Conservation (phyloP, 2,888 invertebrate genomes). For the Lasioglossum calceatum region DNA sequence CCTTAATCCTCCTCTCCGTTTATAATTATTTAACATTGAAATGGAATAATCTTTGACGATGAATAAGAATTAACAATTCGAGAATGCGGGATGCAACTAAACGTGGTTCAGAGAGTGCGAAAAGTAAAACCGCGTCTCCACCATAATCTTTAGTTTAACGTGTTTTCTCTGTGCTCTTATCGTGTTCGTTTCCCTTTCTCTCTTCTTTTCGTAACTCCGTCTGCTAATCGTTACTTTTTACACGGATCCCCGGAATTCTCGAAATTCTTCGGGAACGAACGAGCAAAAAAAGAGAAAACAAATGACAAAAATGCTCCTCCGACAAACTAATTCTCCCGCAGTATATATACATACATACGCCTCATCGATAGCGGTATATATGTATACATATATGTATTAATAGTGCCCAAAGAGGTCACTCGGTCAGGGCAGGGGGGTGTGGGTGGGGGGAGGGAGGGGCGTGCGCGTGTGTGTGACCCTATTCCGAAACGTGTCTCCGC, state of each 20-base stretch:
- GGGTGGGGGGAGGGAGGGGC: background rate
- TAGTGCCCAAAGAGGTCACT: constrained; percentile 67
- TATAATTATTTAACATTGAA: constrained; percentile 84
- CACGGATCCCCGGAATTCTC: background rate
- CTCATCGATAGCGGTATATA: background rate
- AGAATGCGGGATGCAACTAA: constrained; percentile 81
- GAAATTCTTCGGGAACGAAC: background rate
- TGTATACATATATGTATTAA: constrained; percentile 59
- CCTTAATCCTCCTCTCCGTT: constrained; percentile 24
- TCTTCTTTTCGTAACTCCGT: background rate
- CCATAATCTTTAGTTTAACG: background rate
- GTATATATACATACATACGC: constrained; percentile 48
- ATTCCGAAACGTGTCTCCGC: background rate
- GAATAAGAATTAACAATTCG: constrained; percentile 83
- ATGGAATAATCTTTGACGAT: constrained; percentile 83
- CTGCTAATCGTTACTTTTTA: background rate
- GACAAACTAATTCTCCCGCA: background rate
- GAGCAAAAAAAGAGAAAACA: background rate
- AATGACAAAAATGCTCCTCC: background rate
- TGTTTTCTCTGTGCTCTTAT: background rate
- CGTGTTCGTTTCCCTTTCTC: background rate
- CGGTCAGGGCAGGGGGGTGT: constrained; percentile 30
- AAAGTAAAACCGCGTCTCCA: constrained; percentile 64
- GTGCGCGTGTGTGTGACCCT: background rate
- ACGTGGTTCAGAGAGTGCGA: constrained; percentile 81